These are phyloP conservation scores for Nibea coibor DNA, from an alignment of 2,113 vertebrate genomes.

Conservation along the genomic window DNA sequence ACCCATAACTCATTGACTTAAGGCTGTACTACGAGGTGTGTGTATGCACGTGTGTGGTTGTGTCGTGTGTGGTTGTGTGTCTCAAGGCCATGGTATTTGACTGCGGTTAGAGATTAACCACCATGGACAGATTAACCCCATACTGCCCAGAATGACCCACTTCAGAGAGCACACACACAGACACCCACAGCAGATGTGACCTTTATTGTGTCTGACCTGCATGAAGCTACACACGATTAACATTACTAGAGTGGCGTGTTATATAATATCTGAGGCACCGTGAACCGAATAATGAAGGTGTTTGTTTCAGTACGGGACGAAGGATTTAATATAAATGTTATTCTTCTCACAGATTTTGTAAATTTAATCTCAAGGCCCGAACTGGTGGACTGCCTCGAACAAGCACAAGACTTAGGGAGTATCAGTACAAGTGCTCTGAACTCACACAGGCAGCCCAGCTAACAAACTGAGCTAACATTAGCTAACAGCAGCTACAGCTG, in stretches of 20 bases:
- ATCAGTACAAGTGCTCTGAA: background rate
- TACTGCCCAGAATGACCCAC: conserved; percentile 61
- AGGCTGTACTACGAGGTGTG: conserved; percentile 5
- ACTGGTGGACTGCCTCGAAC: too few relatives aligned
- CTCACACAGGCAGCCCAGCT: too few relatives aligned
- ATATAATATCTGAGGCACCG: background rate
- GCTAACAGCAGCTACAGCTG: too few relatives aligned
- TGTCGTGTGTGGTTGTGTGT: conserved; percentile 1
- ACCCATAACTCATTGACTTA: conserved; percentile 7
- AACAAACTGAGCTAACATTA: too few relatives aligned
- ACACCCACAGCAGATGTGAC: conserved; percentile 22
- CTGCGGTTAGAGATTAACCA: conserved; percentile 68
- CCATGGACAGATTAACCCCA: conserved; percentile 65
- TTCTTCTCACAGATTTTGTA: background rate
- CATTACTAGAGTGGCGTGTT: background rate
- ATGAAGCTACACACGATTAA: background rate
- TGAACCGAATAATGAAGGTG: background rate
- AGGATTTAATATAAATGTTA: background rate
- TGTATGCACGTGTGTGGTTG: background rate
- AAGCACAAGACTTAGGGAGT: background rate
- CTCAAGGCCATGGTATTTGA: conserved; percentile 24
- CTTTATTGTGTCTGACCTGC: conserved; percentile 23
- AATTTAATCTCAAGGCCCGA: too few relatives aligned
- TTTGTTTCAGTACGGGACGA: background rate
- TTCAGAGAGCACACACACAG: conserved; percentile 23